These are phyloP conservation scores for Pteropus rufus DNA, from an alignment of 2,797 vertebrate species.

Conservation along the genomic window DNA sequence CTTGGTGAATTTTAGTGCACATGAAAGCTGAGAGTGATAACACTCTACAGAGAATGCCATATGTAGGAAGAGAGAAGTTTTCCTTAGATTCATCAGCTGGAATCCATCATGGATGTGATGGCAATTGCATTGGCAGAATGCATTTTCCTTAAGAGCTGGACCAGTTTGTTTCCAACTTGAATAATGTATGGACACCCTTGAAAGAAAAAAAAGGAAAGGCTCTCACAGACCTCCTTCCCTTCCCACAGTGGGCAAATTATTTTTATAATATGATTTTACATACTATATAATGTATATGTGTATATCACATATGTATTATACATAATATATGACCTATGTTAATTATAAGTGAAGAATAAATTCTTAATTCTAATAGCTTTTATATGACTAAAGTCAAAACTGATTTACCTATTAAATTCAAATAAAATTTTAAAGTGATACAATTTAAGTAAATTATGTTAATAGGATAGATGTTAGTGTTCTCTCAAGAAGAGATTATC, in stretches of 20 bases:
- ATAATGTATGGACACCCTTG: not conserved
- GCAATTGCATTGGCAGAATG: not conserved
- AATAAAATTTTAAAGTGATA: not conserved
- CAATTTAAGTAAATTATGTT: not conserved
- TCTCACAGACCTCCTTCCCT: not conserved
- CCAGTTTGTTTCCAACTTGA: not conserved
- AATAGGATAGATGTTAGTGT: not conserved
- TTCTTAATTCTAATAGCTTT: not conserved
- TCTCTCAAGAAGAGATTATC: not conserved
- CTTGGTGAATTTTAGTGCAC: not conserved
- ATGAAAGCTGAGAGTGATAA: not conserved
- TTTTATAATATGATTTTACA: not conserved
- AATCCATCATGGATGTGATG: not conserved
- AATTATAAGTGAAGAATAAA: not conserved
- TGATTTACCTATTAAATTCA: not conserved
- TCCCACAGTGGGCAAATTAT: not conserved
- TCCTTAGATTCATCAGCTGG: not conserved
- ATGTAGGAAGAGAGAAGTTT: not conserved
- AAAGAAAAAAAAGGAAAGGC: not conserved
- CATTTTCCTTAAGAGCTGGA: not conserved
- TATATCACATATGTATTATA: not conserved
- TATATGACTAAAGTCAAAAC: not conserved
- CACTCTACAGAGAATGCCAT: not conserved
- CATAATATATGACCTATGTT: not conserved
- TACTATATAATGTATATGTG: not conserved